Percentiles rank a stretch among this genome's conserved stretches.
Evolutionary conservation across 2,888 invertebrate genomes (phyloP).

Genomic region (Megamerina dolium): DNA sequence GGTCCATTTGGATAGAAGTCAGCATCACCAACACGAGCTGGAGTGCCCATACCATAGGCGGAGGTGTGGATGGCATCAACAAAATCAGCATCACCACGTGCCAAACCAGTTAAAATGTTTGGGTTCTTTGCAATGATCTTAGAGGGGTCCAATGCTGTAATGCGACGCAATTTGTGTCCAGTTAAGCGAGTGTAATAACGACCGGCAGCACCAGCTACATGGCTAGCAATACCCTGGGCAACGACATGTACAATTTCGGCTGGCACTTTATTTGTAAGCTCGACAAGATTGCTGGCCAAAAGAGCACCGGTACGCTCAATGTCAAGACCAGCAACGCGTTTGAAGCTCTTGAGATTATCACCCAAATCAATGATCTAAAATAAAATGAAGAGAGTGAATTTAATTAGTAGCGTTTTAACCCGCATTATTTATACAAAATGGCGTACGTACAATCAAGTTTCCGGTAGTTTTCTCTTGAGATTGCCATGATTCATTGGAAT

Average conservation of each 20-base stretch:
- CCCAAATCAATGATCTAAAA: conserved; percentile 37
- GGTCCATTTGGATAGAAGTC: conserved; percentile 47
- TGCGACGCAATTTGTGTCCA: conserved; percentile 38
- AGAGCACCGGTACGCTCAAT: conserved; percentile 30
- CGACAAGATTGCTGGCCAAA: conserved; percentile 35
- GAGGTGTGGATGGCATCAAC: conserved; percentile 46
- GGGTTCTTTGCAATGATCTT: conserved; percentile 31
- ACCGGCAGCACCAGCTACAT: conserved; percentile 43
- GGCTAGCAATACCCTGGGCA: conserved; percentile 40
- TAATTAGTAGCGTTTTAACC: not conserved
- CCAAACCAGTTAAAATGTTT: conserved; percentile 30
- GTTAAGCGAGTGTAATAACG: conserved; percentile 35
- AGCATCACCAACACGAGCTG: conserved; percentile 34
- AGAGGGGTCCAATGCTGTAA: conserved; percentile 44
- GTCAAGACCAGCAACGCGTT: conserved; percentile 31
- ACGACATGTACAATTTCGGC: conserved; percentile 38
- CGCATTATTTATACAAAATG: not conserved
- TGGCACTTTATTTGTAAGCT: conserved; percentile 29
- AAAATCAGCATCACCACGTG: conserved; percentile 45
- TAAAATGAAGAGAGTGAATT: not conserved
- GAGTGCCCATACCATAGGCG: conserved; percentile 34
- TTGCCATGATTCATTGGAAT: not conserved
- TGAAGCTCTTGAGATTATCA: conserved; percentile 27
- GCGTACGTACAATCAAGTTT: conserved; percentile 33
- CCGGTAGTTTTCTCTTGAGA: conserved; percentile 20